Evolutionary conservation across 2,888 invertebrate species (phyloP), one percentile per base, ranked within the genome.

Genomic region (Phanerotoma sp.): DNA sequence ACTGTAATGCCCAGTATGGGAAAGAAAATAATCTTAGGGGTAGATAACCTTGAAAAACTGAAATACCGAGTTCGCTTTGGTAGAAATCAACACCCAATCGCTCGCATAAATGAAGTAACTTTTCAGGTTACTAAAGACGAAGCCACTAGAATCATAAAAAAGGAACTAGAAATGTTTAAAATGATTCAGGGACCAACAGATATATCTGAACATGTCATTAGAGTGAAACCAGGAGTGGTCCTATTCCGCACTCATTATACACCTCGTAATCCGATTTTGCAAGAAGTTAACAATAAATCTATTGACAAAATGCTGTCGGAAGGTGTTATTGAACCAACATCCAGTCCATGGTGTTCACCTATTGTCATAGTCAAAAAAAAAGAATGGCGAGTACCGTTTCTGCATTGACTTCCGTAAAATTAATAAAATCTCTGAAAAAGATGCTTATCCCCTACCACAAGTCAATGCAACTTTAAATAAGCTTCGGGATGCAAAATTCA

Each of bases 391-490:
- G 4, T 66, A 63, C 47, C 50, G 71, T 5, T 65, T 72, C 15
- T 66, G 70, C 33, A 60, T 69, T 0, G 69, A 73, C 51, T 67
- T 58, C 13, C 55, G 70, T 3, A 64, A 66, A 33, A 49, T 73
- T 0, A 74, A 72, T 47, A 16, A 33, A 2, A 9, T 9, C 9
- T 28, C 33, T 4, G 21, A 15, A 9, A 5, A 59, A 21, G 68
- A 73, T 57, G 66, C 68, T 4, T 69, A 72, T 64, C 69, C 71
- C 1, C 33, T 72, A 0, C 71, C 67, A 0, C 65, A 65, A 30
- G 63, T 73, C 3, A 59, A 58, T 1, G 47, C 59, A 1, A 71
- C 66, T 9, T 49, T 71, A n/a, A 65, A 72, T 7, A 47, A 49
- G 33, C 16, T 55, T 9, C 22, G 44, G 5, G 40, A 52, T 28